A percentile compares a stretch with the other conserved stretches of the same genome.
phyloP scores from a whole-genome alignment of 1,140 invertebrate genomes.

The Hylaeus anthracinus region DNA sequence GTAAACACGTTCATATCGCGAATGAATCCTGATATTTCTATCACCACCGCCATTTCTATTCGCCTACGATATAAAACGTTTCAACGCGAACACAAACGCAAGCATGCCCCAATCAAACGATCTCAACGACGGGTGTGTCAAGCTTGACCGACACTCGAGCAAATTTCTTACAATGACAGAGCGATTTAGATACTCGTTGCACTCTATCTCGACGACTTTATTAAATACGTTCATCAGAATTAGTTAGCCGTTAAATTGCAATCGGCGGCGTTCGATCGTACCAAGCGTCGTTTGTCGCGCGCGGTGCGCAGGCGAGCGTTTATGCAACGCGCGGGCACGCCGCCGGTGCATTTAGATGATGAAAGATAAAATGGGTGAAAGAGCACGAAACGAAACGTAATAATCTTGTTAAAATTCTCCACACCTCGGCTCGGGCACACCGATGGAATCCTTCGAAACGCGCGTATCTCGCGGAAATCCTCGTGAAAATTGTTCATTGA shows the following conservation, averaged over 20 bases:
- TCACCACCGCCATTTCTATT: too few relatives aligned
- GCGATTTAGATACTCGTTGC: neutral
- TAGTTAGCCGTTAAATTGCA: constrained; percentile 23
- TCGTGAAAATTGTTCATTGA: constrained; percentile 27
- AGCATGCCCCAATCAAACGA: neutral
- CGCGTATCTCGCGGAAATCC: constrained; percentile 18
- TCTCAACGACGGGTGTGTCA: neutral
- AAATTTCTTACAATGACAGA: constrained; percentile 17
- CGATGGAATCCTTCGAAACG: neutral
- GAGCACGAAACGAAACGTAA: constrained; percentile 45
- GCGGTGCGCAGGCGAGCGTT: neutral
- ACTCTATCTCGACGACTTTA: constrained; percentile 15
- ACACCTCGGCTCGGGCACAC: neutral
- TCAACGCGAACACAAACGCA: too few relatives aligned
- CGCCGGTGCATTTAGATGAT: constrained; percentile 35
- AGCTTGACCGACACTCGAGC: neutral
- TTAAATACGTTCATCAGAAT: constrained; percentile 28
- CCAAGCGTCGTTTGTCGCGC: constrained; percentile 36
- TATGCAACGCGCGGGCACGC: constrained; percentile 14
- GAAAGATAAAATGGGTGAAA: constrained; percentile 39
- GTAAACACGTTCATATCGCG: too few relatives aligned
- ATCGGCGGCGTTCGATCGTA: constrained; percentile 15
- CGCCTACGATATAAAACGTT: too few relatives aligned
- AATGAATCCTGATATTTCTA: too few relatives aligned
- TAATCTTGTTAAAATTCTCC: constrained; percentile 49